phyloP scores from a whole-genome alignment of 2,797 vertebrate species.

The Labroides dimidiatus region DNA sequence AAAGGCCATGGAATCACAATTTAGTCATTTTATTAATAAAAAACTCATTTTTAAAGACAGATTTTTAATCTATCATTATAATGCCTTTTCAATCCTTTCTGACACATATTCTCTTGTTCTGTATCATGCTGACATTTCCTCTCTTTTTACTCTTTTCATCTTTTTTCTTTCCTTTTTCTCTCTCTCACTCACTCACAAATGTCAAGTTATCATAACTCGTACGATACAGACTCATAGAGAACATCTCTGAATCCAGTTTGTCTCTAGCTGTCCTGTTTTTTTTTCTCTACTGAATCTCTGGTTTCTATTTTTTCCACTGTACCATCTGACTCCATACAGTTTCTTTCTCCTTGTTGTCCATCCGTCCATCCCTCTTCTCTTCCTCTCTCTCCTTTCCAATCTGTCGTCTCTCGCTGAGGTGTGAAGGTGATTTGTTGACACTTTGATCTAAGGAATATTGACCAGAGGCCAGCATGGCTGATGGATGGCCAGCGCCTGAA shows the following conservation, averaged over 20 bases:
- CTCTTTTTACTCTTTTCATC: conserved; percentile 15
- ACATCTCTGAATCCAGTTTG: conserved; percentile 23
- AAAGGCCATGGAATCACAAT: conserved; percentile 31
- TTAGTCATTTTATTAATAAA: conserved; percentile 49
- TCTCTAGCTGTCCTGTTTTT: conserved; percentile 9
- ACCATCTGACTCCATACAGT: conserved; percentile 7
- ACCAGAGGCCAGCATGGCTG: conserved; percentile 72
- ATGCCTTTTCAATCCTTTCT: conserved; percentile 30
- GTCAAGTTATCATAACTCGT: conserved; percentile 39
- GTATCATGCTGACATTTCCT: conserved; percentile 46
- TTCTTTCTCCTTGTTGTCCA: conserved; percentile 7
- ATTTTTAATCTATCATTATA: background rate
- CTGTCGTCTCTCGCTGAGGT: conserved; percentile 47
- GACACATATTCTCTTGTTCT: conserved; percentile 23
- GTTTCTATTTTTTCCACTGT: background rate
- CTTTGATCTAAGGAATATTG: conserved; percentile 78
- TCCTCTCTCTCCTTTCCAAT: conserved; percentile 17
- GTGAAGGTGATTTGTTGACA: conserved; percentile 81
- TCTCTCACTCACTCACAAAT: conserved; percentile 35
- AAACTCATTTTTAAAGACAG: background rate
- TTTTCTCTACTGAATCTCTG: conserved; percentile 1
- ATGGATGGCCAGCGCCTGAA: conserved; percentile 67
- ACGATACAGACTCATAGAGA: conserved; percentile 9
- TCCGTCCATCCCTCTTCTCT: background rate
- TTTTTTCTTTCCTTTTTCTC: conserved; percentile 14